A percentile compares a stretch with the other conserved stretches of the same genome.
These are phyloP conservation scores for Ficedula albicollis DNA, from an alignment of 2,797 vertebrate genomes.

Conservation along the genomic window DNA sequence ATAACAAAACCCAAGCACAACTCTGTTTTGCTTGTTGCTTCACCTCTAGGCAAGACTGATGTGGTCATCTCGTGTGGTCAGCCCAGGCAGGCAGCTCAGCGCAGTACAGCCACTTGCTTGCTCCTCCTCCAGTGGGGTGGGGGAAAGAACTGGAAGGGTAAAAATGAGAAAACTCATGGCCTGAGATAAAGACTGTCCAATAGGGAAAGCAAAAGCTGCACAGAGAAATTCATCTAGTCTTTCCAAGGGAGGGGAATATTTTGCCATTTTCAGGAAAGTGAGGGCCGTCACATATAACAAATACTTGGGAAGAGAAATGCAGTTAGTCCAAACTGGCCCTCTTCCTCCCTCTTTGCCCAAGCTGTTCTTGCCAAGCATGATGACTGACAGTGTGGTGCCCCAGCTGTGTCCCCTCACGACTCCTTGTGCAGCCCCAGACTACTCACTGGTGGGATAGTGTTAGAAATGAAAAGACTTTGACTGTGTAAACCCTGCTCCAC, in stretches of 20 bases:
- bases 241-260: neutral
- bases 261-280: neutral
- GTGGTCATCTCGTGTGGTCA: neutral
- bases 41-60: neutral
- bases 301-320: neutral
- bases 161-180: neutral
- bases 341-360: neutral
- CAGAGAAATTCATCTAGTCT: neutral
- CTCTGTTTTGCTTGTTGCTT: neutral
- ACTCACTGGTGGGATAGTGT: rapidly evolving
- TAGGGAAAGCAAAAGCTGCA: neutral
- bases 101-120: rapidly evolving
- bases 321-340: rapidly evolving
- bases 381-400: too few species aligned
- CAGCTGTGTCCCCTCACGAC: rapidly evolving
- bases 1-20: neutral
- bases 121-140: rapidly evolving
- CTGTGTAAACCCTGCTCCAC: neutral
- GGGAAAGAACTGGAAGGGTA: neutral
- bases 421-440: neutral
- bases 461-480: neutral
- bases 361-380: neutral
- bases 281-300: too few species aligned
- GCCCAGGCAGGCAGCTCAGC: rapidly evolving
- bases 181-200: neutral